These are phyloP conservation scores for Lordiphosa collinella DNA, from an alignment of 1,140 invertebrate genomes.

Conservation along the genomic window DNA sequence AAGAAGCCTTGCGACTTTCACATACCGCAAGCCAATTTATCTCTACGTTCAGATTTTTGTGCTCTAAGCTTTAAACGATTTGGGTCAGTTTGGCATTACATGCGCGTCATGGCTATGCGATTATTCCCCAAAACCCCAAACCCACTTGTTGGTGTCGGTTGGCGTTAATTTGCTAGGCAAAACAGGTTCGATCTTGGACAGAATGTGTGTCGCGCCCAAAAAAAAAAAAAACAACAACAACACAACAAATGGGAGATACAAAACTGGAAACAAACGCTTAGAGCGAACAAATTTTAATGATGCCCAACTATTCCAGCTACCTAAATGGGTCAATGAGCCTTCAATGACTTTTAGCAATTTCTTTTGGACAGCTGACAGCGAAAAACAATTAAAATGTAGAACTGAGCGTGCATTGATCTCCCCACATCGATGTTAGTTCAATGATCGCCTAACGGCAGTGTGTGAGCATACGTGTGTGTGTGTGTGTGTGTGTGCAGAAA, in stretches of 20 bases:
- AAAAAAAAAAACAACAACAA: background rate
- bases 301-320: constrained; percentile 10
- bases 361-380: too few species aligned
- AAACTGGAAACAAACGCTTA: background rate
- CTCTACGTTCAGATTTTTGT: background rate
- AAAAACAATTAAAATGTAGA: too few species aligned
- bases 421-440: too few species aligned
- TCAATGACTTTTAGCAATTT: background rate
- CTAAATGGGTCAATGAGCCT: constrained; percentile 12
- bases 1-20: too few species aligned
- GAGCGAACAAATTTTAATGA: constrained; percentile 1
- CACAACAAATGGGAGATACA: background rate
- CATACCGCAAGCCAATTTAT: too few species aligned
- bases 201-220: constrained; percentile 10
- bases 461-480: too few species aligned
- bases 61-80: constrained; percentile 7
- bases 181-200: constrained; percentile 10
- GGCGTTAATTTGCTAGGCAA: constrained; percentile 11
- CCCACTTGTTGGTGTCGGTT: background rate
- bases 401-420: too few species aligned
- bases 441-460: too few species aligned
- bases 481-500: too few species aligned
- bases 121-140: background rate
- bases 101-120: constrained; percentile 4
- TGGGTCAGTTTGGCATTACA: constrained; percentile 11